phyloP scores from a whole-genome alignment of 2,797 vertebrate species.

The Serranus cabrilla region DNA sequence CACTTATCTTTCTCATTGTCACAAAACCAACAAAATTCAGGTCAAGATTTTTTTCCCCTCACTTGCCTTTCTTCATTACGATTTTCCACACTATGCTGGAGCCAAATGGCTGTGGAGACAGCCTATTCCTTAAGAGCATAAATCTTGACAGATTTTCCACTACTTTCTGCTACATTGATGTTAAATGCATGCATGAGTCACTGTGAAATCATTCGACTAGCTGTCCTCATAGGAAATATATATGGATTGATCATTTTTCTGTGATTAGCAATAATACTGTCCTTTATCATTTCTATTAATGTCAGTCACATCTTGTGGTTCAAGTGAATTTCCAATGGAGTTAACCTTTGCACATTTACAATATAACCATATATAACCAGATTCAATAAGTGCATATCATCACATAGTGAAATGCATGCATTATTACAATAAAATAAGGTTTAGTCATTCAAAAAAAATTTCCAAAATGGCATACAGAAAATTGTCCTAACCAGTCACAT shows the following conservation, averaged over 20 bases:
- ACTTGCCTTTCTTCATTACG: conserved; percentile 73
- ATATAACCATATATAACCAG: not conserved
- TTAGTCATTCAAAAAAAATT: not conserved
- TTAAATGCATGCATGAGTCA: conserved; percentile 55
- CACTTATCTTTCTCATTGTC: conserved; percentile 94
- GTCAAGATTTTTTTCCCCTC: conserved; percentile 74
- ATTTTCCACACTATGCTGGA: conserved; percentile 63
- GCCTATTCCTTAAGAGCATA: conserved; percentile 51
- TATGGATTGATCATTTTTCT: conserved; percentile 32
- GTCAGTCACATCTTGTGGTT: conserved; percentile 1
- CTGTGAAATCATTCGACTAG: conserved; percentile 30
- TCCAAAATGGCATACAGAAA: not conserved
- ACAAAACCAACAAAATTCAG: conserved; percentile 86
- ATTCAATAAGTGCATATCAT: not conserved
- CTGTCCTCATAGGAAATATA: conserved; percentile 24
- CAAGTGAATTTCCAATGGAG: not conserved
- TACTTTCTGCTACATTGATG: conserved; percentile 46
- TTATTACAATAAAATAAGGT: not conserved
- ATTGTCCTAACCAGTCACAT: not conserved
- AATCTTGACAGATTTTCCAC: conserved; percentile 62
- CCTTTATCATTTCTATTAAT: conserved; percentile 28
- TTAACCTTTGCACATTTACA: conserved; percentile 12
- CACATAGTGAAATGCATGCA: not conserved
- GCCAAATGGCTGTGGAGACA: conserved; percentile 59
- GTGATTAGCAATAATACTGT: conserved; percentile 36